Percentiles rank a stretch among this genome's conserved stretches.
Evolutionary conservation across 2,113 vertebrate genomes (phyloP).

Genomic region (Rallus limicola): DNA sequence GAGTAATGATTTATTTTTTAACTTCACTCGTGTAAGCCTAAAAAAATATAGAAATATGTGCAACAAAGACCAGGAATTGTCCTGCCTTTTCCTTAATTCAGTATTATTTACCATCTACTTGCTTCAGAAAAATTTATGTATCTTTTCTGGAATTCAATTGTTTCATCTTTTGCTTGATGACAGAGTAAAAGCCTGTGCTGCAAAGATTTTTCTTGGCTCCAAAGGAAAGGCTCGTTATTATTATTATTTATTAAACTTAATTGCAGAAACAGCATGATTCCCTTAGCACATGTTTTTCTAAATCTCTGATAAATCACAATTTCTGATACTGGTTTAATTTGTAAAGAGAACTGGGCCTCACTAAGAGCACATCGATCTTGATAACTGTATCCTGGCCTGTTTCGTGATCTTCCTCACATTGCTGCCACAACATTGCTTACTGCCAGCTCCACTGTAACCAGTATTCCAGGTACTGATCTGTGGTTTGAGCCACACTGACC

Average conservation of each 20-base stretch:
- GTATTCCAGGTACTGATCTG: background rate
- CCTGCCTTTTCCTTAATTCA: background rate
- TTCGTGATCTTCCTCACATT: background rate
- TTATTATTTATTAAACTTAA: constrained; percentile 54
- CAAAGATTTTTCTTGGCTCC: constrained; percentile 39
- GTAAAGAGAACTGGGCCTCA: background rate
- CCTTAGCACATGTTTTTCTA: background rate
- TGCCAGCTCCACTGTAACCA: background rate
- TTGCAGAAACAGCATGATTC: constrained; percentile 1
- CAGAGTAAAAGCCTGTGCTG: background rate
- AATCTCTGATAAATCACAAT: constrained; percentile 12
- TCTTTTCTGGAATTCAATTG: background rate
- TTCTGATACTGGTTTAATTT: background rate
- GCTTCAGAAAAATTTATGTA: background rate
- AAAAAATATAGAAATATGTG: background rate
- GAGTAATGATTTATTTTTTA: background rate
- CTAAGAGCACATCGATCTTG: background rate
- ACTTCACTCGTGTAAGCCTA: background rate
- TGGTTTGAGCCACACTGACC: background rate
- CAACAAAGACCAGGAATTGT: background rate
- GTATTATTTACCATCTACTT: background rate
- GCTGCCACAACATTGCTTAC: background rate
- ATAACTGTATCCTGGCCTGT: constrained; percentile 50
- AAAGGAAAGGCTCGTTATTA: background rate
- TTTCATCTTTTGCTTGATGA: constrained; percentile 32